phyloP scores from a whole-genome alignment of 1,140 invertebrate genomes.

The Zaprionus kolodkinae region DNA sequence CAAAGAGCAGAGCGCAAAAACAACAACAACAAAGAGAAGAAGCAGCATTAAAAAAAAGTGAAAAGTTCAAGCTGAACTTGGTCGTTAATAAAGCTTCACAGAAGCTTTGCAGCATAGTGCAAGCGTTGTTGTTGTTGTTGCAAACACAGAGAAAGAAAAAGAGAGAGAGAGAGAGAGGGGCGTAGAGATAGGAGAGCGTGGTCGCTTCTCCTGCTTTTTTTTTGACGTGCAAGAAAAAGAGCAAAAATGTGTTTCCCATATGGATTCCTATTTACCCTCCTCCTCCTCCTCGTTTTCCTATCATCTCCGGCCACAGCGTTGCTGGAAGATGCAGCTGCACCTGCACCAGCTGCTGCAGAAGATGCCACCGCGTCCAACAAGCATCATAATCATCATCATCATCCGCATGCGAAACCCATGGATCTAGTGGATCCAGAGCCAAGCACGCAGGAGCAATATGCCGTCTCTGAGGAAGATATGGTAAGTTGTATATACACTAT shows the following conservation, averaged over 20 bases:
- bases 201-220: slow-evolving; percentile 4
- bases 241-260: slow-evolving; percentile 65
- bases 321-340: slow-evolving; percentile 22
- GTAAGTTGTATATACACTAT: slow-evolving; percentile 44
- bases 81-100: slow-evolving; percentile 36
- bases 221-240: slow-evolving; percentile 10
- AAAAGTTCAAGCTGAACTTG: slow-evolving; percentile 48
- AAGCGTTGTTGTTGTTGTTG: slow-evolving; percentile 14
- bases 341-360: slow-evolving; percentile 1
- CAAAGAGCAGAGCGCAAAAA: slow-evolving; percentile 9
- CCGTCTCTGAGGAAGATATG: slow-evolving; percentile 57
- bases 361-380: slow-evolving; percentile 19
- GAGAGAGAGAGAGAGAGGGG: not conserved
- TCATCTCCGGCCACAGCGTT: not conserved
- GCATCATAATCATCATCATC: slow-evolving; percentile 25
- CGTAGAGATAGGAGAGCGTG: not conserved
- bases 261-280: slow-evolving; percentile 36
- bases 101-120: slow-evolving; percentile 33
- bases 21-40: not conserved
- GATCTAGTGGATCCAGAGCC: slow-evolving; percentile 9
- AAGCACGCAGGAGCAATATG: slow-evolving; percentile 17
- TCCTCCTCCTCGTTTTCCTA: slow-evolving; percentile 14
- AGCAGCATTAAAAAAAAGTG: slow-evolving; percentile 42
- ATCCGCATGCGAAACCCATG: slow-evolving; percentile 8
- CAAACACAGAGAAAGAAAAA: not conserved